These are phyloP conservation scores for Macaca mulatta DNA, from an alignment of 2,113 vertebrate species.

Conservation along the genomic window DNA sequence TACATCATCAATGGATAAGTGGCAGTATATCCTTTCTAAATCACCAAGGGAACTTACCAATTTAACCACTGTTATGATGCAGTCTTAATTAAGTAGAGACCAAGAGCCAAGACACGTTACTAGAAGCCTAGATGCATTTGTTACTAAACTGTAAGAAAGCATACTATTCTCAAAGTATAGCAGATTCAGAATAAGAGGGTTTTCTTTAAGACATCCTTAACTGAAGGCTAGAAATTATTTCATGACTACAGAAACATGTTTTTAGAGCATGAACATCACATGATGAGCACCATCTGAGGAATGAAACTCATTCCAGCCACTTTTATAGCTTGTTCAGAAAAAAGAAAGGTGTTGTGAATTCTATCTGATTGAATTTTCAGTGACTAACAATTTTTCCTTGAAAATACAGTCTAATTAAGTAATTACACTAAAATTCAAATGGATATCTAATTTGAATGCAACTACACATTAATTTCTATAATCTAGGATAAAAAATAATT, in stretches of 20 bases:
- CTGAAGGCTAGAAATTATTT: constrained; percentile 17
- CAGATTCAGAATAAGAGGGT: neutral
- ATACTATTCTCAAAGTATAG: neutral
- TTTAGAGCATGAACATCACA: constrained; percentile 12
- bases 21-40: neutral
- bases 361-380: constrained; percentile 1
- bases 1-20: constrained; percentile 15
- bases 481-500: neutral
- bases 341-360: neutral
- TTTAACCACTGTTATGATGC: neutral
- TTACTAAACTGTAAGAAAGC: neutral
- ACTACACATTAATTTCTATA: constrained; percentile 3
- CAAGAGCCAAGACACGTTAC: neutral
- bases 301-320: constrained; percentile 15
- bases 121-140: neutral
- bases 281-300: neutral
- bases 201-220: constrained; percentile 30
- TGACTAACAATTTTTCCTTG: constrained; percentile 12
- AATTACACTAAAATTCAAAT: constrained; percentile 26
- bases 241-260: constrained; percentile 20
- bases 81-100: neutral
- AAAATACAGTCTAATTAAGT: constrained; percentile 25
- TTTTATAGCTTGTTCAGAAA: constrained; percentile 38
- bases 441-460: neutral
- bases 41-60: neutral